Base-by-base conservation (phyloP, 2,888 invertebrate genomes). In the Ariolimax columbianus region DNA sequence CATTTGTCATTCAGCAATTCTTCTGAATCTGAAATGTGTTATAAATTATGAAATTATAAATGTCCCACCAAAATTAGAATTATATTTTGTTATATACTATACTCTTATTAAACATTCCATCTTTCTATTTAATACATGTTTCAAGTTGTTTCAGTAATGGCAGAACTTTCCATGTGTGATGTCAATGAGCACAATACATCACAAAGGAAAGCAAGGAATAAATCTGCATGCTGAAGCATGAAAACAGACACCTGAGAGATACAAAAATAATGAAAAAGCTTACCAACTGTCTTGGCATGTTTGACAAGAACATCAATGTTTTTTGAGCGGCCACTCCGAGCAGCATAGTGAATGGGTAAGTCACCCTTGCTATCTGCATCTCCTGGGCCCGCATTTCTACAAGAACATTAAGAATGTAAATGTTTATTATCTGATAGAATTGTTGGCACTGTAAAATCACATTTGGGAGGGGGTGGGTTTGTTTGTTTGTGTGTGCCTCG, bases 321-420 rank as follows among this genome's bases (percentile, higher is more conserved):
- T 77, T 93, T 90, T 4, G 90, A 87, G 77, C 95, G 88, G 0
- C 94, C 95, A 63, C 92, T 90, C 73, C 91, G 87, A 82, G 93
- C 92, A 26, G 95, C 95, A 85, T 93, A 91, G 89, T 94, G 94
- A 47, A 95, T 89, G 0, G 95, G 92, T 9, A 94, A 94, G 86
- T 93, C 92, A n/a, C 94, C 95, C 72, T 91, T 91, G 38, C 89
- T 93, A 83, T 94, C 94, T 26, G 91, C 87, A 70, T 94, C 94
- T 75, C 92, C 90, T 3, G 92, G 88, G 82, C 90, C 92, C 19
- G 94, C 91, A 43, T 94, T 93, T 85, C 94, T 94, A 86, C 26
- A 88, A 87, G 33, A 75, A 30, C 43, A 82, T 77, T 55, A 2
- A 47, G 9, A 47, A 7, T 23, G 55, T 23, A 55, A 55, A 55